Base-by-base conservation (phyloP, 1,140 invertebrate species). In the Araneus ventricosus region DNA sequence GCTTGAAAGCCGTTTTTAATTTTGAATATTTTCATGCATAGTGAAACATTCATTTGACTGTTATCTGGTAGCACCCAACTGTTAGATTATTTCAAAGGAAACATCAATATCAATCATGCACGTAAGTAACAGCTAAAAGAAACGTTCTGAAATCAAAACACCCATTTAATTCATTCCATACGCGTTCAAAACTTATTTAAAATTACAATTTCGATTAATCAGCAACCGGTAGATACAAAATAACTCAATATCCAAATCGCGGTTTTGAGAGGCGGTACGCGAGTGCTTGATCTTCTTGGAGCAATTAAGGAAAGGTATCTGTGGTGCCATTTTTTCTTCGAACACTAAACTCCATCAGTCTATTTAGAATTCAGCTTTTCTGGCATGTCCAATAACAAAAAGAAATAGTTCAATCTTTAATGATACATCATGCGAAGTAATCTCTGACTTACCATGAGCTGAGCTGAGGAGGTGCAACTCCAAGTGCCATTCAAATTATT, bases 361-460 rank as follows among this genome's bases (percentile, higher is more conserved):
- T 34, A 75, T 34, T 75, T 75, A 75, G 70, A 75, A 75, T 75
- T 75, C 70, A 75, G 70, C 70, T 75, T 37, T 75, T 30, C 30
- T 75, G 30, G n/a, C 70, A 34, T 7, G 20, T 75, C 30, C 27
- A 75, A 75, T 20, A 75, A 37, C 70, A 75, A 34, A 75, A 34
- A 75, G 30, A 75, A 75, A 75, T 30, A 10, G 70, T 75, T 75
- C 70, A 75, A 75, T 75, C 70, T 75, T 75, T 75, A 75, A 75
- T 75, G 30, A 75, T 75, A 75, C 70, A 75, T 75, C 70, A 75
- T 75, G 30, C 70, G 20, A 75, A 75, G 70, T 75, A 75, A 75
- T 75, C 30, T 75, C 30, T 75, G 27, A 20, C 27, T 27, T 67
- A n/a, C 63, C n/a, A 67, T n/a, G 17, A 20, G 27, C 17, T 34